A percentile compares a stretch with the other conserved stretches of the same genome.
These are phyloP conservation scores for Callyntrura guangdongensis DNA, from an alignment of 2,888 invertebrate genomes.

Conservation along the genomic window DNA sequence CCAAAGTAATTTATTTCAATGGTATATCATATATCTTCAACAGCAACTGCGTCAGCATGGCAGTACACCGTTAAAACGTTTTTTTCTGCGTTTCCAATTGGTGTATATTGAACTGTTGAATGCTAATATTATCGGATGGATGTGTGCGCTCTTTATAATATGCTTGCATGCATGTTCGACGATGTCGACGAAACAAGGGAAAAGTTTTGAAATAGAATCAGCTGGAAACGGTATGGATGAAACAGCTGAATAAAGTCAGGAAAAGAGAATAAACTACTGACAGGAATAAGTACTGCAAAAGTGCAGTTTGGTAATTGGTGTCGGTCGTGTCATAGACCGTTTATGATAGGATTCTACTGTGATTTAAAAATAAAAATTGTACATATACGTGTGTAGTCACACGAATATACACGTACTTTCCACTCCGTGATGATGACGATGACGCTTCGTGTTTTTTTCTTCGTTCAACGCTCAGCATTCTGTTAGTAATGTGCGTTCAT, in stretches of 20 bases:
- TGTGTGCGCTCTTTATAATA: not conserved
- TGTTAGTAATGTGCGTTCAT: slow-evolving; percentile 22
- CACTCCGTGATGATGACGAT: not conserved
- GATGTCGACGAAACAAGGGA: not conserved
- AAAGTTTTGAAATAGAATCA: slow-evolving; percentile 67
- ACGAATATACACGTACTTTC: not conserved
- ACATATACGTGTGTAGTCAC: not conserved
- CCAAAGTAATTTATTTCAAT: slow-evolving; percentile 43
- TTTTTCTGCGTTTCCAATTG: not conserved
- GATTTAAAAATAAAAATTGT: not conserved
- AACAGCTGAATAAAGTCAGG: slow-evolving; percentile 70
- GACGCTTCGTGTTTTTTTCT: not conserved
- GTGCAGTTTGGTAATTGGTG: slow-evolving; percentile 68
- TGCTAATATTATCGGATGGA: not conserved
- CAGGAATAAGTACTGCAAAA: slow-evolving; percentile 43
- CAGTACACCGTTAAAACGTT: not conserved
- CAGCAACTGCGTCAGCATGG: slow-evolving; percentile 1
- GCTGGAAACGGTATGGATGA: slow-evolving; percentile 67
- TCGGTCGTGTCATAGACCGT: slow-evolving; percentile 69
- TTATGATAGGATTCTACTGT: slow-evolving; percentile 42
- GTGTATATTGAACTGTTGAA: not conserved
- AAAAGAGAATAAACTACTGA: slow-evolving; percentile 29
- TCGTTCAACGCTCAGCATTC: not conserved
- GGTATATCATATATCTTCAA: slow-evolving; percentile 30
- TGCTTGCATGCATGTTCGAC: not conserved